These are phyloP conservation scores for Phasianus colchicus DNA, from an alignment of 2,113 vertebrate genomes.

Conservation along the genomic window DNA sequence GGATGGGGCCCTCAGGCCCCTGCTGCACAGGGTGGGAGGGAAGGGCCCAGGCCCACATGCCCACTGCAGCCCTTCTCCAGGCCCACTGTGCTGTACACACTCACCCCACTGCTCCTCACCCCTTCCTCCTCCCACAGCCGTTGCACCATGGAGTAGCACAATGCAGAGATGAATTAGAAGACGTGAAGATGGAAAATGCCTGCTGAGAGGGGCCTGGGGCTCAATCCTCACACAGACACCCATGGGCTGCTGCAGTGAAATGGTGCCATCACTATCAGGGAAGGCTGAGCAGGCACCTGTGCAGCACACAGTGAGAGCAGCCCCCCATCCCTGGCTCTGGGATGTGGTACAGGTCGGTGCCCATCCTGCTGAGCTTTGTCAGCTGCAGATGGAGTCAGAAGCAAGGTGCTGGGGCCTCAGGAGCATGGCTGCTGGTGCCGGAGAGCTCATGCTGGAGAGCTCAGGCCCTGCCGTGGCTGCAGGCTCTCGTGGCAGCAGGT, in stretches of 20 bases:
- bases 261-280: background rate
- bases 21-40: no score
- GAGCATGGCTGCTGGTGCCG: background rate
- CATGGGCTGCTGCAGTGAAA: background rate
- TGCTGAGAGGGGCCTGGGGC: background rate
- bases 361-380: background rate
- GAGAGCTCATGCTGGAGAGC: background rate
- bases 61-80: no score
- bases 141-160: background rate
- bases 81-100: no score
- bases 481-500: background rate
- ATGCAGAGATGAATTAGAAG: background rate
- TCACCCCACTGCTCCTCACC: no score
- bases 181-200: background rate
- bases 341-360: background rate
- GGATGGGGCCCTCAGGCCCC: no score
- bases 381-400: background rate
- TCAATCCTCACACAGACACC: no score
- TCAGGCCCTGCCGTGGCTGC: background rate
- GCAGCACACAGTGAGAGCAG: background rate
- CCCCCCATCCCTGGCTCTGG: no score
- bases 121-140: background rate
- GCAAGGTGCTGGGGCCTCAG: background rate
- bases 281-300: no score
- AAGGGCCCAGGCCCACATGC: no score